Base-by-base conservation (phyloP, 2,797 vertebrate species). In the Halcyon badia region DNA sequence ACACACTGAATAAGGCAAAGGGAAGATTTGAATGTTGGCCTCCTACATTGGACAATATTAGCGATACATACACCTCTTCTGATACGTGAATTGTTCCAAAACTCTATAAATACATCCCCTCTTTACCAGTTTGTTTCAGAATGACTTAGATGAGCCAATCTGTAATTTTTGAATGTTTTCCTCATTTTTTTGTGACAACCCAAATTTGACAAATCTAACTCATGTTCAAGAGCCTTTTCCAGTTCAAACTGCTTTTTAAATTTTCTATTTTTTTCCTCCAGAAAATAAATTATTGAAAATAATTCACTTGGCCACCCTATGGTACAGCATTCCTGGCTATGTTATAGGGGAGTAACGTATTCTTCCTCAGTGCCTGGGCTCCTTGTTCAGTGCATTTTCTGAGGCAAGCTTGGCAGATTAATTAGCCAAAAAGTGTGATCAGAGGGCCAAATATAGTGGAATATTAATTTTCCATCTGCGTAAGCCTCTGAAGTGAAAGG, bases 181-280 rank as follows among this genome's bases (percentile, higher is more conserved):
- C 18, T 35, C 14, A 19, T 69, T 77, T 87, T 87, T 73, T 85
- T 76, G 42, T 5, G 1, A 15, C 35, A 79, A 18, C 11, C 1
- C 28, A 62, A 39, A 79, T 87, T 52, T 87, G n/a, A 13, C 24
- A 72, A 83, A 90, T 72, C 9, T 37, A 26, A 65, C 61, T 61
- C 33, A 49, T 2, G 11, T 1, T 61, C 21, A 89, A 88, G 54
- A 89, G 76, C 12, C 5, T 37, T 6, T 84, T 91, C 42, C 51
- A 82, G 12, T 10, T 78, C 16, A 78, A 84, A 78, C 8, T 20
- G 42, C 42, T 42, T 42, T 42, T 42, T 16, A 42, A 42, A 18
- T 48, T 24, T n/a, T 15, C 11, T 8, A 39, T 26, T 8, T 14
- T 9, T 2, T 0, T 1, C 1, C 49, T 26, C 2, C 1, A 1